Evolutionary conservation across 2,888 invertebrate genomes (phyloP).

Genomic region (Linhomoeus sp.): DNA sequence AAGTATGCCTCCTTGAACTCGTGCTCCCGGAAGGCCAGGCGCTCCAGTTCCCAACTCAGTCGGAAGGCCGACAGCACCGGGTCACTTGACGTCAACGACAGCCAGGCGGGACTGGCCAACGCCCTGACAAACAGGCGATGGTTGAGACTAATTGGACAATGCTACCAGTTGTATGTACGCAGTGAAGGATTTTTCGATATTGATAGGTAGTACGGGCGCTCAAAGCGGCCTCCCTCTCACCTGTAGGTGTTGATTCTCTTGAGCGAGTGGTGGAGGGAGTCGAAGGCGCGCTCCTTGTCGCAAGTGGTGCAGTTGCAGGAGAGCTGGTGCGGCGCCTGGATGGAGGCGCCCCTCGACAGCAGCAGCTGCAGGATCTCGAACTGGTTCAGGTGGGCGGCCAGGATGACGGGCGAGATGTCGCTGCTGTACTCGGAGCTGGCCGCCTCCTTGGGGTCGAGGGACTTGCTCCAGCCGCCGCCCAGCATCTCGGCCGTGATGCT

Average conservation of each 20-base stretch:
- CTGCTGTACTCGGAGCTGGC: slow-evolving; percentile 36
- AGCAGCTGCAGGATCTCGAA: slow-evolving; percentile 39
- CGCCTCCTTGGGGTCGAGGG: slow-evolving; percentile 26
- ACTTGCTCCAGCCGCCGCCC: slow-evolving; percentile 36
- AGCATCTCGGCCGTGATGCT: slow-evolving; percentile 33
- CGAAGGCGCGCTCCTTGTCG: slow-evolving; percentile 28
- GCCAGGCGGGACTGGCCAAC: slow-evolving; percentile 39
- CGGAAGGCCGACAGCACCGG: slow-evolving; percentile 37
- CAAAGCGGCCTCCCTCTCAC: no score
- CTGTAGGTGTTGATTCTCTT: slow-evolving; percentile 32
- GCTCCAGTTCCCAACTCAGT: slow-evolving; percentile 35
- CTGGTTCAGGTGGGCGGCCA: slow-evolving; percentile 37
- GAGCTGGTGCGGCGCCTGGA: slow-evolving; percentile 30
- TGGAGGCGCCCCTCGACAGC: slow-evolving; percentile 26
- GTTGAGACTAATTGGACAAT: no score
- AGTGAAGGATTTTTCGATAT: no score
- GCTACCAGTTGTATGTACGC: no score
- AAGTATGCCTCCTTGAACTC: slow-evolving; percentile 35
- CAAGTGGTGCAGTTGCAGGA: slow-evolving; percentile 34
- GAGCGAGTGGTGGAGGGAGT: slow-evolving; percentile 36
- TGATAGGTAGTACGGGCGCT: no score
- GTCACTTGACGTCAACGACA: slow-evolving; percentile 37
- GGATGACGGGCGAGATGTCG: slow-evolving; percentile 33
- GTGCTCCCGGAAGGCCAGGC: slow-evolving; percentile 34
- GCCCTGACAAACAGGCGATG: slow-evolving; percentile 22